These are phyloP conservation scores for Kryptolebias ocellatus DNA, from an alignment of 2,797 vertebrate genomes.

Conservation along the genomic window DNA sequence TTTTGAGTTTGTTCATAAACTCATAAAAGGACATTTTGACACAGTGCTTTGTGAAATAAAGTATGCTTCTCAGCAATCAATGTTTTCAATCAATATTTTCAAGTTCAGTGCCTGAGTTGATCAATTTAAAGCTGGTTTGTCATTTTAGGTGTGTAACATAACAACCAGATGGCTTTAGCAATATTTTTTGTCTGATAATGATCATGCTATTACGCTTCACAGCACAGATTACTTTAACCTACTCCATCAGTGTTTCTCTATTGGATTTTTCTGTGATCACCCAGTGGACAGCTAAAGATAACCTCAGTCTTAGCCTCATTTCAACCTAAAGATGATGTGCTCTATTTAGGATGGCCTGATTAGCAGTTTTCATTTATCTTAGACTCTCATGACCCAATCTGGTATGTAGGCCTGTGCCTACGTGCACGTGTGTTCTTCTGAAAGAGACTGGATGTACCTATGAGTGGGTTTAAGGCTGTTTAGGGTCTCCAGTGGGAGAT, in stretches of 20 bases:
- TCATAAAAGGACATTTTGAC: not conserved
- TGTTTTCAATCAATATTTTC: conserved; percentile 9
- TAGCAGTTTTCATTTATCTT: conserved; percentile 67
- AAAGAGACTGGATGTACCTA: not conserved
- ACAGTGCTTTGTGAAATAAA: not conserved
- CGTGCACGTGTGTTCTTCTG: not conserved
- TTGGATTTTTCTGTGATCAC: conserved; percentile 58
- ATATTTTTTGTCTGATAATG: conserved; percentile 46
- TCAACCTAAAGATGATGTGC: conserved; percentile 74
- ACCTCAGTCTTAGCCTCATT: conserved; percentile 74
- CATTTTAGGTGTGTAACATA: conserved; percentile 30
- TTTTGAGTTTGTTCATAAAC: not conserved
- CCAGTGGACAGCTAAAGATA: conserved; percentile 72
- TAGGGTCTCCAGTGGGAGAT: conserved; percentile 31
- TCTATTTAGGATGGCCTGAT: conserved; percentile 79
- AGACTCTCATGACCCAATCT: conserved; percentile 59
- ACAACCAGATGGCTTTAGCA: conserved; percentile 28
- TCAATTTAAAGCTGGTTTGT: conserved; percentile 33
- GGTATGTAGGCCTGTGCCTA: conserved; percentile 55
- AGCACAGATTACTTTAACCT: conserved; percentile 39
- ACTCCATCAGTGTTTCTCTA: conserved; percentile 39
- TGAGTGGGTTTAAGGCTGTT: conserved; percentile 17
- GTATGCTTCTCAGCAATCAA: not conserved
- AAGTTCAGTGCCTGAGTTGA: conserved; percentile 29
- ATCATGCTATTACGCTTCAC: conserved; percentile 50